Evolutionary conservation across 1,140 invertebrate genomes (phyloP).

Genomic region (Meloidogyne hapla): DNA sequence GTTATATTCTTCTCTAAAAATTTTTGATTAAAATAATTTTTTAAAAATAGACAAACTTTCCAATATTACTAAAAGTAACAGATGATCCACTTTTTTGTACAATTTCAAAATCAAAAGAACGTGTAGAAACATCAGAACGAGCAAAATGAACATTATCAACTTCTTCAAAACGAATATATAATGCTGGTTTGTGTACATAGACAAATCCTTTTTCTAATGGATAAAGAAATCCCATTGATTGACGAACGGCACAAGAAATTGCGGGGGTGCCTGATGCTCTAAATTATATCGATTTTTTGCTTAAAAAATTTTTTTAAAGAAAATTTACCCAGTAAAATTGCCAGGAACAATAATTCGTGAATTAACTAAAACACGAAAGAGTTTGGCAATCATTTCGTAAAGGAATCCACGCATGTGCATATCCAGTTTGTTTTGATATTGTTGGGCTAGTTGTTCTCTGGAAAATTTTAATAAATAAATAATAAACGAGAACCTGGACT

Average conservation of each 20-base stretch:
- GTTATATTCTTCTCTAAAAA: conserved; percentile 80
- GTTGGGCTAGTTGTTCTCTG: conserved; percentile 80
- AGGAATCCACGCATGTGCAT: conserved; percentile 88
- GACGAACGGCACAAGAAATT: conserved; percentile 92
- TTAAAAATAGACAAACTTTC: conserved; percentile 72
- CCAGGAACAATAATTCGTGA: conserved; percentile 92
- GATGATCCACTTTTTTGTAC: conserved; percentile 83
- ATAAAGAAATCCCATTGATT: conserved; percentile 93
- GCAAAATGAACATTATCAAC: conserved; percentile 93
- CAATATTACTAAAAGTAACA: conserved; percentile 94
- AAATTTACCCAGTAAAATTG: conserved; percentile 76
- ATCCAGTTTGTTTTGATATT: conserved; percentile 87
- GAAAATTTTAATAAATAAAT: not conserved
- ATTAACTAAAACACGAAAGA: conserved; percentile 93
- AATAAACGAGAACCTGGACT: too few relatives aligned
- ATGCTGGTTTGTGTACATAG: conserved; percentile 95
- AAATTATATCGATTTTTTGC: too few relatives aligned
- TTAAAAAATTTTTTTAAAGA: too few relatives aligned
- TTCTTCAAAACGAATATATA: conserved; percentile 96
- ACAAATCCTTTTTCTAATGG: conserved; percentile 98
- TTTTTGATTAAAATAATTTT: conserved; percentile 20
- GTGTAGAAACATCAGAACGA: conserved; percentile 85
- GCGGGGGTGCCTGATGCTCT: conserved; percentile 87
- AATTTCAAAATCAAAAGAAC: conserved; percentile 96
- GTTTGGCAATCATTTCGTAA: conserved; percentile 89